These are phyloP conservation scores for Ethmia dodecea DNA, from an alignment of 2,888 invertebrate genomes.

Conservation along the genomic window DNA sequence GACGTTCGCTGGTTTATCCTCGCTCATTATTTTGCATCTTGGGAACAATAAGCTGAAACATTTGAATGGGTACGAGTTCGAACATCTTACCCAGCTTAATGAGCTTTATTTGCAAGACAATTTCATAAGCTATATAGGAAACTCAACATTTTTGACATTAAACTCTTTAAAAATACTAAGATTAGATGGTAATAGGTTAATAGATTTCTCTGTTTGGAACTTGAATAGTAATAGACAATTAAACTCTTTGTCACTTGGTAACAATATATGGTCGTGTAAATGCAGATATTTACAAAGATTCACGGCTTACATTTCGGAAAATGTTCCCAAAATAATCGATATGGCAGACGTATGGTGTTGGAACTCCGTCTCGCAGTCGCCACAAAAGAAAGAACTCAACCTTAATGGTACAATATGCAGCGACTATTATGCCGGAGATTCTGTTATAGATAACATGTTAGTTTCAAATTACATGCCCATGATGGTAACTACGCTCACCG, in stretches of 20 bases:
- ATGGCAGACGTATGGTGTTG: slow-evolving; percentile 87
- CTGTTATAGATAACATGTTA: slow-evolving; percentile 88
- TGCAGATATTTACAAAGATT: slow-evolving; percentile 92
- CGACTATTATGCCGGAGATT: slow-evolving; percentile 89
- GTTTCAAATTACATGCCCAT: slow-evolving; percentile 90
- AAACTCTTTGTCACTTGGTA: slow-evolving; percentile 85
- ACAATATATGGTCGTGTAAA: slow-evolving; percentile 93
- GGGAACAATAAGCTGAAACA: slow-evolving; percentile 90
- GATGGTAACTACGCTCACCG: slow-evolving; percentile 86
- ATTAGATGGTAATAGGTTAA: slow-evolving; percentile 89
- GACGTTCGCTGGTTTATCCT: slow-evolving; percentile 90
- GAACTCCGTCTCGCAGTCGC: slow-evolving; percentile 81
- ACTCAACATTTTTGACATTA: slow-evolving; percentile 86
- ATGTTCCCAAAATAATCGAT: slow-evolving; percentile 86
- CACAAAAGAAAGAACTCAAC: slow-evolving; percentile 86
- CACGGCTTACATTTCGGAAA: slow-evolving; percentile 88
- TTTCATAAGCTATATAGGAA: slow-evolving; percentile 85
- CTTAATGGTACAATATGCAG: slow-evolving; percentile 91
- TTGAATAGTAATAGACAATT: slow-evolving; percentile 80
- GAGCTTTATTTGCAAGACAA: slow-evolving; percentile 93
- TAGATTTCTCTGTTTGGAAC: slow-evolving; percentile 87
- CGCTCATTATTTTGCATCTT: slow-evolving; percentile 88
- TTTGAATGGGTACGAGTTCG: slow-evolving; percentile 90
- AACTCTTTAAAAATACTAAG: slow-evolving; percentile 86
- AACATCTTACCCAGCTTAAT: slow-evolving; percentile 86